A percentile compares a stretch with the other conserved stretches of the same genome.
Evolutionary conservation across 2,113 vertebrate species (phyloP).

Genomic region (Carollia perspicillata): DNA sequence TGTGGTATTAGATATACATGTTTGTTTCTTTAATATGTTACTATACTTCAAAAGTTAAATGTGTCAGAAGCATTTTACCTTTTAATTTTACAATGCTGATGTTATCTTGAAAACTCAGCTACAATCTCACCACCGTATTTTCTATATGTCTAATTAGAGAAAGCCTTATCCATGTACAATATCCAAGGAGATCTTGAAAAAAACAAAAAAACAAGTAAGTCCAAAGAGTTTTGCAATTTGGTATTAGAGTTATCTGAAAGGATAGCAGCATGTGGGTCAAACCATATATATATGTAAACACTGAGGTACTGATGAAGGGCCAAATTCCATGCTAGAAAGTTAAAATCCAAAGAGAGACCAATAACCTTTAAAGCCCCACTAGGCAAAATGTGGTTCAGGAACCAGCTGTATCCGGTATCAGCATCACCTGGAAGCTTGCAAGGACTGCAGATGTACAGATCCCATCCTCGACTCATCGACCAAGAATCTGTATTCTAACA

Average conservation of each 20-base stretch:
- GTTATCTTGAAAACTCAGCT: constrained; percentile 32
- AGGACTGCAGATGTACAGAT: not conserved
- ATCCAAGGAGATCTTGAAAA: not conserved
- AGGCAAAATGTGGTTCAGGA: not conserved
- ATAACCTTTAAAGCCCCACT: not conserved
- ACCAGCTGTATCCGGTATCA: not conserved
- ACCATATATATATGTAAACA: not conserved
- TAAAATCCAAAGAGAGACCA: not conserved
- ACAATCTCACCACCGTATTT: not conserved
- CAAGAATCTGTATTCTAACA: not conserved
- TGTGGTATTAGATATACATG: constrained; percentile 33
- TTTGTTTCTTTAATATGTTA: constrained; percentile 52
- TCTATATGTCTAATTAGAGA: not conserved
- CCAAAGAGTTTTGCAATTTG: not conserved
- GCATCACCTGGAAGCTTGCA: not conserved
- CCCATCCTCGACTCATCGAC: not conserved
- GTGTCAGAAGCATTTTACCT: constrained; percentile 59
- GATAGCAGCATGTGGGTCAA: not conserved
- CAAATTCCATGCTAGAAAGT: not conserved
- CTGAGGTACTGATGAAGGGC: not conserved
- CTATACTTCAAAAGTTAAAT: constrained; percentile 38
- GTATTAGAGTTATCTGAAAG: not conserved
- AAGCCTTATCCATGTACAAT: not conserved
- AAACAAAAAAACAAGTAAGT: constrained; percentile 29
- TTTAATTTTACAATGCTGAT: constrained; percentile 57